Base-by-base conservation (phyloP, 2,888 invertebrate species). In the Byasa hedistus region DNA sequence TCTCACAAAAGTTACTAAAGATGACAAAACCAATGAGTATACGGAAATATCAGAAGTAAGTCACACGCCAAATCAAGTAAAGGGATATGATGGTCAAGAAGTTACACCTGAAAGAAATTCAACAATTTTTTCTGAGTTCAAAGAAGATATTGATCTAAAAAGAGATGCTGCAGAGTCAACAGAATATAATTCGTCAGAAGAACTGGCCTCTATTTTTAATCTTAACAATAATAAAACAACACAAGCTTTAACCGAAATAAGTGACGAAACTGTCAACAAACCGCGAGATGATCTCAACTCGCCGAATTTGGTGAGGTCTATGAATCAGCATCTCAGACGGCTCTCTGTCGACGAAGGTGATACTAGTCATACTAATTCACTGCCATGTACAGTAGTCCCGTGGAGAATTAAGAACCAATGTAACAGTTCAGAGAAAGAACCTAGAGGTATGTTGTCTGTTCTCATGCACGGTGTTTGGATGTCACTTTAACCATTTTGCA, bases 131-230 rank as follows among this genome's bases (percentile, higher is more conserved):
- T 91, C 90, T 57, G 87, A 90, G 75, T 89, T 91, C 72, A 91
- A 91, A 81, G 85, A 90, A 64, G 86, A 89, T 73, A 79, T 87
- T 78, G 86, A 87, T 76, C 71, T 81, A 69, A 90, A 84, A 72
- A 89, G 80, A 72, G 89, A 91, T 67, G 74, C 80, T 61, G 80
- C 83, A 66, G 91, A 92, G 79, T 81, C 91, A 22, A 93, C 93
- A 66, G 94, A 94, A 79, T 94, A 94, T 76, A 94, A 94, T 80
- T 94, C 94, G 17, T 93, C 94, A 60, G 94, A 94, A 77, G 94
- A 94, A 78, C 83, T 94, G 72, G 94, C 94, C 32, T 93, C 93
- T 74, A 94, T 94, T 75, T 94, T 94, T 78, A 93, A 94, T 74
- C 73, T 87, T 58, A 77, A 74, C 66, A 81, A 75, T 71, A 72